These are phyloP conservation scores for Drosophila busckii DNA, from an alignment of 1,140 invertebrate genomes.

Conservation along the genomic window DNA sequence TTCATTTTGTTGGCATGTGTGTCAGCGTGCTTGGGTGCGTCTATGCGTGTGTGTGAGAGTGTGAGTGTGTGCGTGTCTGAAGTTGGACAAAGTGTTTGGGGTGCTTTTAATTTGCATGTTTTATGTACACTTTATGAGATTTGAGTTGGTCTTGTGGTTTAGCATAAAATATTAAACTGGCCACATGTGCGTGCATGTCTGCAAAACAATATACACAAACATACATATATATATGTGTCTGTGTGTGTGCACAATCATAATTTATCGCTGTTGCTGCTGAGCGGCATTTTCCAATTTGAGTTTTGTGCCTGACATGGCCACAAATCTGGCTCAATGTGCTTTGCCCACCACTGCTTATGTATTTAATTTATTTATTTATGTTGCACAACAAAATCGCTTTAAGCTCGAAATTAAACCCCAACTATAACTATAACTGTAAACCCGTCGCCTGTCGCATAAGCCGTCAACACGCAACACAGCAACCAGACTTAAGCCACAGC, in stretches of 20 bases:
- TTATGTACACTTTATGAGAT: constrained; percentile 76
- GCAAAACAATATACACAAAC: no score
- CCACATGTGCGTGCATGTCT: constrained; percentile 41
- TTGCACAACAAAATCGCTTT: constrained; percentile 61
- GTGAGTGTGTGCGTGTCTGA: constrained; percentile 1
- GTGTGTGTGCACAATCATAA: constrained; percentile 47
- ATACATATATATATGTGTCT: background rate
- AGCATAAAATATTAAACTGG: constrained; percentile 72
- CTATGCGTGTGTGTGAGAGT: constrained; percentile 15
- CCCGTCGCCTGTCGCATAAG: constrained; percentile 40
- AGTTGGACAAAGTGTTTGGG: constrained; percentile 62
- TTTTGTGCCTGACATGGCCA: constrained; percentile 37
- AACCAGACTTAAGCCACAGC: no score
- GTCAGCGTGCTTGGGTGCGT: constrained; percentile 17
- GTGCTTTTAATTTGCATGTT: constrained; percentile 76
- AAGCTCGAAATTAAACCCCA: constrained; percentile 54
- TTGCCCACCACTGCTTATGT: constrained; percentile 7
- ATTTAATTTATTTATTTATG: constrained; percentile 68
- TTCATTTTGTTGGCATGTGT: constrained; percentile 54
- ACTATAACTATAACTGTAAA: constrained; percentile 25
- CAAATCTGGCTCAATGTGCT: constrained; percentile 46
- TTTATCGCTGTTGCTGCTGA: constrained; percentile 46
- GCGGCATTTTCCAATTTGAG: constrained; percentile 58
- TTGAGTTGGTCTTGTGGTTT: constrained; percentile 66
- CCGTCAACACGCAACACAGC: constrained; percentile 50